Evolutionary conservation across 2,797 vertebrate genomes (phyloP), one percentile per base, ranked within the genome.

Genomic region (Enteromius treurensis): DNA sequence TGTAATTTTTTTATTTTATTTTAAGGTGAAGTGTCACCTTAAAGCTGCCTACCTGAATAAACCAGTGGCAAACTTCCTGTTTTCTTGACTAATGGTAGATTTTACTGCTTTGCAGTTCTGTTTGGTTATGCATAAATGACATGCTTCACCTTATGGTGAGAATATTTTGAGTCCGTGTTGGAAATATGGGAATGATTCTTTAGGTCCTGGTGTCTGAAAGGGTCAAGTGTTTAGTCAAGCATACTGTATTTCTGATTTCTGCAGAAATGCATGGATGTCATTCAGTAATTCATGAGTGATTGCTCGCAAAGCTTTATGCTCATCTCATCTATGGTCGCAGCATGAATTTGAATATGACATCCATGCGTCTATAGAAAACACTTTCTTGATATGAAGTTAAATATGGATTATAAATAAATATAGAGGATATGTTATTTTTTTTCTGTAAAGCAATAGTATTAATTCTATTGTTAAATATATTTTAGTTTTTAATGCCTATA

Each of bases 281-380:
- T 89, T 71, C 83, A 45, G 73, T 79, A 83, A 87, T 89, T 90
- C 86, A 89, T 86, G 85, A 88, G 65, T 29, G 62, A 49, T 74
- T 45, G 85, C 87, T 87, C 86, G 80, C 85, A 80, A 74, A 7
- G 85, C 85, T 62, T 84, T 73, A 80, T 79, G 78, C 81, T 73
- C 69, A 64, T 81, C 10, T 81, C 79, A 81, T 74, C 79, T 81
- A 74, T 3, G 5, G 29, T 64, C 29, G 77, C 68, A 67, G 82
- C 88, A 87, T 77, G 26, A 88, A 86, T 91, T 82, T 79, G 53
- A 85, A 77, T 19, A 87, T 81, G 83, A 65, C 55, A 87, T 88
- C 76, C 83, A 84, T 86, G 82, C 79, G 77, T 83, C 55, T 77
- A 83, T 51, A 78, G 47, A 65, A 71, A 40, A 70, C 4, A 34